Conservation (phyloP, 2,888 invertebrate genomes). For the Ophion slaviceki region DNA sequence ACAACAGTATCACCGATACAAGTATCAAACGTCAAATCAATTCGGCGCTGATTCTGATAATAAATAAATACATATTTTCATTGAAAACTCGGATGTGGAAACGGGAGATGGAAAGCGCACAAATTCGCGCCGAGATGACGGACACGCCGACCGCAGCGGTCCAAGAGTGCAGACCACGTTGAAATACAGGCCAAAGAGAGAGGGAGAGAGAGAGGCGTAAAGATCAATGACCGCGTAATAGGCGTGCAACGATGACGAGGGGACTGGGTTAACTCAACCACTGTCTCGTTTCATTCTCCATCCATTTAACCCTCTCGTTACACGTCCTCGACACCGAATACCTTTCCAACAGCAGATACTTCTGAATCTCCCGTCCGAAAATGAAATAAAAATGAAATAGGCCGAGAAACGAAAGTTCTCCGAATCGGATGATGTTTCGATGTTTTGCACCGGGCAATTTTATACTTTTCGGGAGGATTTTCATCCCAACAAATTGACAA, state of each 20-base stretch:
- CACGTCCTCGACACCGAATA: constrained; percentile 27
- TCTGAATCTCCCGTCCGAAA: background rate
- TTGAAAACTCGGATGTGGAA: background rate
- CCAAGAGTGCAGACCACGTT: constrained; percentile 56
- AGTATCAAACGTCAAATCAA: too few species aligned
- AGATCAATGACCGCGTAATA: constrained; percentile 77
- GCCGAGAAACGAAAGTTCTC: background rate
- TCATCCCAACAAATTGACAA: too few species aligned
- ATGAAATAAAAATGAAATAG: background rate
- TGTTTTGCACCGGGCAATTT: too few species aligned
- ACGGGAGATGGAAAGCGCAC: constrained; percentile 11
- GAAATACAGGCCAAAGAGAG: constrained; percentile 65
- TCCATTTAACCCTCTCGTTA: constrained; percentile 35
- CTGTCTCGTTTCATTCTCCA: constrained; percentile 57
- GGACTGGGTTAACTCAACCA: constrained; percentile 69
- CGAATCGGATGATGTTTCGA: too few species aligned
- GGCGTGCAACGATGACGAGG: constrained; percentile 67
- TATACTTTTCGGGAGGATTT: too few species aligned
- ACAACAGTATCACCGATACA: background rate
- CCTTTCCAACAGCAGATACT: background rate
- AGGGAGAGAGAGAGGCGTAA: constrained; percentile 39
- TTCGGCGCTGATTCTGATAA: background rate
- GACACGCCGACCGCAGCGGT: constrained; percentile 38
- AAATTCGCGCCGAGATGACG: constrained; percentile 41
- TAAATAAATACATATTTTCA: background rate